These are phyloP conservation scores for Lepus americanus DNA, from an alignment of 2,113 vertebrate genomes.

Conservation along the genomic window DNA sequence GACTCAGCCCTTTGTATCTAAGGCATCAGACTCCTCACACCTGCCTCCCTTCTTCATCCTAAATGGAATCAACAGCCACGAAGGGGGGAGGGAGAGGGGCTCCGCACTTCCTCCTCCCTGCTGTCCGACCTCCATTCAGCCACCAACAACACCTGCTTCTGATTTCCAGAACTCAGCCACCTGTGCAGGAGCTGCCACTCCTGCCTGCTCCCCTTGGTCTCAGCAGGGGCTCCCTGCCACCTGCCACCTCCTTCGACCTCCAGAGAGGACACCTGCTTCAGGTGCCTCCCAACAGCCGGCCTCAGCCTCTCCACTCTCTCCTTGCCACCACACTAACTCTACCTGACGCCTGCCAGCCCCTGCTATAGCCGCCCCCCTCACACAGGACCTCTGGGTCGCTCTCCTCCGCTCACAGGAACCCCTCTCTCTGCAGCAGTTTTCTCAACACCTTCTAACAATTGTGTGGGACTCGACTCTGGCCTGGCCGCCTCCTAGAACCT, in stretches of 20 bases:
- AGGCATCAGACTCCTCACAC: rapidly evolving
- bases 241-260: background rate
- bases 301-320: background rate
- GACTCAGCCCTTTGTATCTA: background rate
- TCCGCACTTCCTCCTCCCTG: background rate
- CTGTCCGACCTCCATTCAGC: background rate
- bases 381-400: too few species aligned
- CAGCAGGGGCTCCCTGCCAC: background rate
- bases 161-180: background rate
- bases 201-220: background rate
- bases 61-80: background rate
- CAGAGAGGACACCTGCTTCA: background rate
- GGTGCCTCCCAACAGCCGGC: rapidly evolving
- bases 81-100: background rate
- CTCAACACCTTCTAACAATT: background rate
- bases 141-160: background rate
- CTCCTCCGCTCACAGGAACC: background rate
- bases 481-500: background rate
- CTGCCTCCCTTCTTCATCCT: background rate
- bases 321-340: rapidly evolving
- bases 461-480: background rate
- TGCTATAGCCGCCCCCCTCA: rapidly evolving
- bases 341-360: rapidly evolving
- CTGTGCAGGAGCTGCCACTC: background rate
- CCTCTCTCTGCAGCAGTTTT: rapidly evolving